Evolutionary conservation across 2,797 vertebrate species (phyloP).

Genomic region (Galaxias olidus): DNA sequence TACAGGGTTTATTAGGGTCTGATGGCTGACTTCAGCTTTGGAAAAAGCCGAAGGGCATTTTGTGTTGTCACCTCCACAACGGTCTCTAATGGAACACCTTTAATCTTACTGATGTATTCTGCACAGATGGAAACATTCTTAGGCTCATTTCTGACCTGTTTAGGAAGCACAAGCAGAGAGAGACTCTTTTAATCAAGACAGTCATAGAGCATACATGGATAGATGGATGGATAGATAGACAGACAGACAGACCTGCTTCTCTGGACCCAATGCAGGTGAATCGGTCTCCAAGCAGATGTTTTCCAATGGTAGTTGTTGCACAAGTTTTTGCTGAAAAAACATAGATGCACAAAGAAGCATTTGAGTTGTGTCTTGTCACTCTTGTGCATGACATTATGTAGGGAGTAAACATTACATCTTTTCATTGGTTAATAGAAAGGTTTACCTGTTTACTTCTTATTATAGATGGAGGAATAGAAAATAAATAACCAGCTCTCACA

Average conservation of each 20-base stretch:
- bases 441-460: constrained; percentile 91
- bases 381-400: neutral
- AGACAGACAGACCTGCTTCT: constrained; percentile 83
- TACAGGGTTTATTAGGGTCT: constrained; percentile 49
- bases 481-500: constrained; percentile 90
- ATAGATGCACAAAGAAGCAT: constrained; percentile 42
- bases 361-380: constrained; percentile 3
- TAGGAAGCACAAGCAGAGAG: neutral
- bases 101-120: constrained; percentile 88
- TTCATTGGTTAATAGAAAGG: no score
- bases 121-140: constrained; percentile 85
- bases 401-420: no score
- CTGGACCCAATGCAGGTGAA: constrained; percentile 91
- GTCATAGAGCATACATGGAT: no score
- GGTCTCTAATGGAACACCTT: constrained; percentile 86
- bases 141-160: constrained; percentile 94
- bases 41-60: constrained; percentile 89
- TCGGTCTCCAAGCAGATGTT: constrained; percentile 94
- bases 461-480: constrained; percentile 94
- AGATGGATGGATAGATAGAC: no score
- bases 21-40: constrained; percentile 78
- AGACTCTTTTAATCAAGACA: no score
- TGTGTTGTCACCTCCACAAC: constrained; percentile 85
- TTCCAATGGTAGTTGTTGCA: constrained; percentile 91
- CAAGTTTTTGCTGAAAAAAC: constrained; percentile 87